phyloP scores from a whole-genome alignment of 64 coral and sea anemone species.

The Pachyseris speciosa region DNA sequence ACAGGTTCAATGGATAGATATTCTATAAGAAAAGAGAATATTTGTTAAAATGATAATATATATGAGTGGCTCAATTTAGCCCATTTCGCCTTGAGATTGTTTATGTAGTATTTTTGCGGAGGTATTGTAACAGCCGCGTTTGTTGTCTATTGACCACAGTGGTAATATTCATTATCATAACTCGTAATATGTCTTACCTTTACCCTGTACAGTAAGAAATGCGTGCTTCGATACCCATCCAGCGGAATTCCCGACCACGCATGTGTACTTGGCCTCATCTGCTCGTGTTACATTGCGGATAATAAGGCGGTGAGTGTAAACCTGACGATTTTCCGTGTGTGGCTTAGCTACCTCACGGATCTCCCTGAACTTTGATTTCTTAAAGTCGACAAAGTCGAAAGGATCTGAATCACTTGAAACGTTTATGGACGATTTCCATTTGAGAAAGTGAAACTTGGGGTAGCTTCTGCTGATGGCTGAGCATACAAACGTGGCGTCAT shows the following conservation, averaged over 20 bases:
- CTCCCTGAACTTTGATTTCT: conserved; percentile 13
- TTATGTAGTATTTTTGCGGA: no score
- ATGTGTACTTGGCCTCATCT: conserved; percentile 66
- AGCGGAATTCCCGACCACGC: conserved; percentile 42
- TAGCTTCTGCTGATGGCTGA: neutral
- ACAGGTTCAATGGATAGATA: neutral
- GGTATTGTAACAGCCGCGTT: no score
- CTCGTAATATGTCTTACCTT: no score
- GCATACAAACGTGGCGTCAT: conserved; percentile 49
- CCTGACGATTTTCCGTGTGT: neutral
- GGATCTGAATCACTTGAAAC: conserved; percentile 24
- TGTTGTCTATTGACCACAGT: no score
- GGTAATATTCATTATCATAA: no score
- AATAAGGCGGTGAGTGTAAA: conserved; percentile 45
- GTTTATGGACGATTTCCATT: conserved; percentile 30
- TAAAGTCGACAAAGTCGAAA: conserved; percentile 12
- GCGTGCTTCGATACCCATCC: conserved; percentile 1
- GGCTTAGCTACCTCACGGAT: conserved; percentile 16
- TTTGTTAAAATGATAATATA: no score
- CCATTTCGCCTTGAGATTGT: no score
- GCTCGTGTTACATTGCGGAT: conserved; percentile 40
- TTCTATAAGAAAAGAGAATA: conserved; percentile 14
- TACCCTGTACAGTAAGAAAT: conserved; percentile 7
- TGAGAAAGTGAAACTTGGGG: conserved; percentile 54
- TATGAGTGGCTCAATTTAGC: no score